Percentiles rank a stretch among this genome's conserved stretches.
phyloP scores from a whole-genome alignment of 1,140 invertebrate species.

The Neodiprion lecontei region DNA sequence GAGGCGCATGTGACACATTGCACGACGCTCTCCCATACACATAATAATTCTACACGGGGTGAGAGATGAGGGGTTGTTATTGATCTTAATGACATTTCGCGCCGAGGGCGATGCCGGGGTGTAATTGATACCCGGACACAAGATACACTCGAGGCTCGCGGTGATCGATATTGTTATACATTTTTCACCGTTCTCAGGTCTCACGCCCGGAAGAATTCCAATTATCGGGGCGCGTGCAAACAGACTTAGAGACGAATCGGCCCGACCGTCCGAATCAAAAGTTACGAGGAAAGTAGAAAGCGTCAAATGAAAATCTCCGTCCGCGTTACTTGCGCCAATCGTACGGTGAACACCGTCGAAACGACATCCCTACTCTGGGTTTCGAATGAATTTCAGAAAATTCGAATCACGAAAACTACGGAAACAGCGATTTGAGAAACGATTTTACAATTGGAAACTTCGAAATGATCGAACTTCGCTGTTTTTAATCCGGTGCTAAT shows the following conservation, averaged over 20 bases:
- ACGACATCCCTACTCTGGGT: no score
- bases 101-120: neutral
- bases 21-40: neutral
- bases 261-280: neutral
- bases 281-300: no score
- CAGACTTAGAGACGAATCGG: neutral
- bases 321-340: no score
- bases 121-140: slow-evolving; percentile 7
- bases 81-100: slow-evolving; percentile 4
- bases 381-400: no score
- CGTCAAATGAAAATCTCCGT: no score
- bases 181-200: neutral
- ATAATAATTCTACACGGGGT: neutral
- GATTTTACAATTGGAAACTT: no score
- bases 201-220: neutral
- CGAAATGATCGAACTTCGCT: no score
- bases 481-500: no score
- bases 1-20: neutral
- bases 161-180: neutral
- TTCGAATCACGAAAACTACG: no score
- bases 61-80: slow-evolving; percentile 7
- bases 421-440: no score
- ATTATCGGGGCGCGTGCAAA: neutral
- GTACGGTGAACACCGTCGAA: no score
- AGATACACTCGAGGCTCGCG: neutral